Base-by-base conservation (phyloP, 2,888 invertebrate genomes). In the Kuschelorhynchus macadamiae region DNA sequence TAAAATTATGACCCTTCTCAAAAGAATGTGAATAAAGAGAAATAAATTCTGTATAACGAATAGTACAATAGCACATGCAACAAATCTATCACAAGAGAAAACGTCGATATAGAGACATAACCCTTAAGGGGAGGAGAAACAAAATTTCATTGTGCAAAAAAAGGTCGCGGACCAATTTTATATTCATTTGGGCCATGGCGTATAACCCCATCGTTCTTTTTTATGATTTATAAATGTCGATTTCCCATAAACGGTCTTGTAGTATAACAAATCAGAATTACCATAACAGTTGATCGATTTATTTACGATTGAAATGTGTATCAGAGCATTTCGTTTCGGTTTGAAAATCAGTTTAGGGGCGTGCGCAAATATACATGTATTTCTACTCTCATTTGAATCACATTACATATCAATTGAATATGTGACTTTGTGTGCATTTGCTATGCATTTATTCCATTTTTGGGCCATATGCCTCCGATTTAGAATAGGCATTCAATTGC, bases 161-260 rank as follows among this genome's bases (percentile, higher is more conserved):
- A 74, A 75, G 71, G 71, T 77, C 78, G 72, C 70, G 80, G 73
- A 75, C 79, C 81, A 81, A 81, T 82, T 83, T 80, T 74, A 78
- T 78, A 83, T 83, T 82, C 82, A 83, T 83, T 82, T 80, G 74
- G 81, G 79, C 77, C 78, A 76, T 72, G 72, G 47, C 25, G 47
- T 71, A 71, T 72, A 77, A 76, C 80, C 80, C 79, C 76, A 76
- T 78, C 70, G 76, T 12, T 66, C n/a, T 64, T 65, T 61, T 69
- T 16, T 67, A 75, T 81, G 81, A 82, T 81, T 82, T 80, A 80
- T 79, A 78, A 75, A 78, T 55, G 73, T 72, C 73, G 72, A 77
- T 77, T 80, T 80, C 81, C 80, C 82, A 81, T 81, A 82, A 82
- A 81, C 82, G 81, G 77, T 77, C 80, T 81, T 81, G 81, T 81